phyloP scores from a whole-genome alignment of 2,113 vertebrate genomes.

The Casuarius casuarius region DNA sequence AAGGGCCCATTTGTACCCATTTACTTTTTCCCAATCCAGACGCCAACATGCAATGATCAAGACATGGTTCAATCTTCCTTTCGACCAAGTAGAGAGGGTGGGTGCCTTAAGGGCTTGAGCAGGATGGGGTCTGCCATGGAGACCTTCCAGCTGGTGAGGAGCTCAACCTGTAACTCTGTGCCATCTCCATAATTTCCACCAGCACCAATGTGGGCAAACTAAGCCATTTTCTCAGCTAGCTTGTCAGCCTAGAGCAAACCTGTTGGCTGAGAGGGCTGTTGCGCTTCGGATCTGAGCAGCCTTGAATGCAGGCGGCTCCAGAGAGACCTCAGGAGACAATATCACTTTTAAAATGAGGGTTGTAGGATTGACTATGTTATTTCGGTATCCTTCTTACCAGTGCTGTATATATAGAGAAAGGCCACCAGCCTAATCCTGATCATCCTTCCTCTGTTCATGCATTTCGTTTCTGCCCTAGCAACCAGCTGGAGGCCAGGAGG shows the following conservation, averaged over 20 bases:
- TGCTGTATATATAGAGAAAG: not conserved
- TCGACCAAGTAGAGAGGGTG: not conserved
- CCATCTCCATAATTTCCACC: not conserved
- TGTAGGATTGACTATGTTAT: not conserved
- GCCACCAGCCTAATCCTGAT: not conserved
- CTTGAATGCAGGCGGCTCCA: too few species aligned
- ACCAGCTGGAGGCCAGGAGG: not conserved
- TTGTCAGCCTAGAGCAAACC: not conserved
- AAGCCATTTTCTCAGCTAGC: not conserved
- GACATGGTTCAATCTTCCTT: not conserved
- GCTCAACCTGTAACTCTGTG: not conserved
- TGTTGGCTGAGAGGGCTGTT: too few species aligned
- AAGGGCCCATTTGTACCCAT: not conserved
- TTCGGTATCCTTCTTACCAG: not conserved
- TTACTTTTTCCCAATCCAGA: not conserved
- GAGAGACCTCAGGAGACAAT: not conserved
- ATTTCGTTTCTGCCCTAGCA: not conserved
- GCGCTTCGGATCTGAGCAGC: not conserved
- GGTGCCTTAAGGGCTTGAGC: not conserved
- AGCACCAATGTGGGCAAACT: not conserved
- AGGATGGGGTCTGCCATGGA: not conserved
- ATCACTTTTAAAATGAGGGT: not conserved
- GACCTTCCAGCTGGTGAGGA: not conserved
- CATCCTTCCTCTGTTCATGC: not conserved
- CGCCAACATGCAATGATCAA: not conserved